A percentile compares a stretch with the other conserved stretches of the same genome.
These are phyloP conservation scores for Ateles fusciceps DNA, from an alignment of 2,797 vertebrate species.

Conservation along the genomic window DNA sequence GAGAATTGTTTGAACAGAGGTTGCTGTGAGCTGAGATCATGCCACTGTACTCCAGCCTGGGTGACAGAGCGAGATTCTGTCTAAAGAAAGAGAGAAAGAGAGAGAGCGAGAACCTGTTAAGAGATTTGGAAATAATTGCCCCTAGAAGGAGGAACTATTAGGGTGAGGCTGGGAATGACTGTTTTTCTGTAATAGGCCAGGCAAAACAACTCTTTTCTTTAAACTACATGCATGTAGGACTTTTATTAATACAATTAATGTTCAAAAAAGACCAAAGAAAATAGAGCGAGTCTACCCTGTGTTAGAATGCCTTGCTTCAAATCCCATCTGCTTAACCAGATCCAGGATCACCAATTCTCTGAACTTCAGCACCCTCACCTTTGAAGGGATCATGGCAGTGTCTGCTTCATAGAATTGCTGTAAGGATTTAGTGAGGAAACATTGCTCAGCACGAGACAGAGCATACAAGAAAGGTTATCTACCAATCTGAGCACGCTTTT, in stretches of 20 bases:
- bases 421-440: neutral
- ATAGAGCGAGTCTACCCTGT: neutral
- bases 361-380: neutral
- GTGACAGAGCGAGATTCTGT: no score
- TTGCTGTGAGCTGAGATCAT: no score
- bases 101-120: neutral
- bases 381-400: neutral
- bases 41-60: no score
- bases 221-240: neutral
- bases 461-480: neutral
- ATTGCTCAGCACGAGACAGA: accelerated
- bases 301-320: neutral
- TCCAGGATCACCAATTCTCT: neutral
- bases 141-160: neutral
- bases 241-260: neutral
- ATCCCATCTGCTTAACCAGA: neutral
- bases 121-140: neutral
- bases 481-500: accelerated
- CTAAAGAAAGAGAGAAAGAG: no score
- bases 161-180: accelerated
- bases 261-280: neutral
- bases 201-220: neutral
- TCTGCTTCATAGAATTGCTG: accelerated
- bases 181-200: neutral
- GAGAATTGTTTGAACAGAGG: no score